Percentiles rank a stretch among this genome's conserved stretches.
Conservation (phyloP, 30 jellyfish, hydroid and myxozoan genomes). For the Hydractinia echinata region DNA sequence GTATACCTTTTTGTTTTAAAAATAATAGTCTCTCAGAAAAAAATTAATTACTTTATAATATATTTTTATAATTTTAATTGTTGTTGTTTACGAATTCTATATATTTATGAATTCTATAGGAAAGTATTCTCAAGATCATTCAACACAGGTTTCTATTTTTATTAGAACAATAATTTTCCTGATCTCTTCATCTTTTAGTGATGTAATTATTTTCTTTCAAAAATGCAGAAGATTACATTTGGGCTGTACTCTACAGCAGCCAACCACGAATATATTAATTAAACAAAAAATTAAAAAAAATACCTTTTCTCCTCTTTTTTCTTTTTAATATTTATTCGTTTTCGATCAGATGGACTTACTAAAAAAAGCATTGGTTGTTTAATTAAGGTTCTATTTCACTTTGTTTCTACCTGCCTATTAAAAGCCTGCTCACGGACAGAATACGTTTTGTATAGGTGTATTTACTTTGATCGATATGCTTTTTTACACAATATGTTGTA, state of each 20-base stretch:
- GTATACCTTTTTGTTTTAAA: background rate
- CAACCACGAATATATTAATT: too few species aligned
- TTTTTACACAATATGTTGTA: too few species aligned
- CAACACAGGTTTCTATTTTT: background rate
- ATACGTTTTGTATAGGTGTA: too few species aligned
- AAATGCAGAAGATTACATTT: too few species aligned
- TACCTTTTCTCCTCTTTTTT: conserved; percentile 34
- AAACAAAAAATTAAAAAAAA: background rate
- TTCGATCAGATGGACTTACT: conserved; percentile 19
- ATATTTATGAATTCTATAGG: background rate
- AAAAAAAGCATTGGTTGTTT: background rate
- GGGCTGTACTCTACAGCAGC: too few species aligned
- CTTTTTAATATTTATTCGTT: conserved; percentile 19
- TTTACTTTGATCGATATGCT: too few species aligned
- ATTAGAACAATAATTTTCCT: too few species aligned
- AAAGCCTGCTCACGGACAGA: too few species aligned
- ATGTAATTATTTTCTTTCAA: too few species aligned
- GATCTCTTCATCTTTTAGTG: too few species aligned
- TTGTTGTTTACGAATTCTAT: background rate
- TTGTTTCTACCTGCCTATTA: background rate
- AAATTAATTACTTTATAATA: background rate
- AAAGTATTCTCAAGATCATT: background rate
- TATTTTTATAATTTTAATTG: background rate
- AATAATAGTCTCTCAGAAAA: background rate
- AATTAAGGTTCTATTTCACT: background rate